Evolutionary conservation across 2,888 invertebrate genomes (phyloP).

Genomic region (Tenthredo amoena): DNA sequence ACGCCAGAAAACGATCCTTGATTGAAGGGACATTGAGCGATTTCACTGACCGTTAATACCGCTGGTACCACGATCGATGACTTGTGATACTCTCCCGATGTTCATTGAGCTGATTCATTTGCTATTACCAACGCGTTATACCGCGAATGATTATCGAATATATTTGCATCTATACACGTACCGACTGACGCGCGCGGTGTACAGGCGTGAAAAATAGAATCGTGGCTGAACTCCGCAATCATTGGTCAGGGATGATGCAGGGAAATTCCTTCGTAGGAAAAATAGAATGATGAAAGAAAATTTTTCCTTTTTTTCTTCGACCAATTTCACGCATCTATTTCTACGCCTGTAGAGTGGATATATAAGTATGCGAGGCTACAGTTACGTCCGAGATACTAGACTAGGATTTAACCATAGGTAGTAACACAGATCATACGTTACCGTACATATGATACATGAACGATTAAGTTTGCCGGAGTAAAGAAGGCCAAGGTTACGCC

Average conservation of each 20-base stretch:
- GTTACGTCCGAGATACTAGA: constrained; percentile 3
- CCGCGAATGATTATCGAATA: constrained; percentile 21
- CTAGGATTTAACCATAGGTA: background rate
- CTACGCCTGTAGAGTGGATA: background rate
- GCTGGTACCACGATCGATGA: background rate
- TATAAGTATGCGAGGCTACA: background rate
- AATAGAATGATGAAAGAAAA: background rate
- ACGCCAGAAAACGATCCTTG: background rate
- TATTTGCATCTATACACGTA: constrained; percentile 30
- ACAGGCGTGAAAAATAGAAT: constrained; percentile 24
- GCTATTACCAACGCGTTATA: background rate
- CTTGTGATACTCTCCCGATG: background rate
- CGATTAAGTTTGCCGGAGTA: background rate
- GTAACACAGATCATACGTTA: background rate
- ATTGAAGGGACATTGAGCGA: background rate
- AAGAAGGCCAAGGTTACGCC: constrained; percentile 52
- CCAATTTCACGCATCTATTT: background rate
- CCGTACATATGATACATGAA: background rate
- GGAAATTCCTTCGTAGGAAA: background rate
- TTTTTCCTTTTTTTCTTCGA: background rate
- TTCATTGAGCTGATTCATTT: background rate
- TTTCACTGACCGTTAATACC: background rate
- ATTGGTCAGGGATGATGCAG: background rate
- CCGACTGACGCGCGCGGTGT: background rate
- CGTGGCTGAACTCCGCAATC: background rate